Base-by-base conservation (phyloP, 2,797 vertebrate species). In the Morus bassanus region DNA sequence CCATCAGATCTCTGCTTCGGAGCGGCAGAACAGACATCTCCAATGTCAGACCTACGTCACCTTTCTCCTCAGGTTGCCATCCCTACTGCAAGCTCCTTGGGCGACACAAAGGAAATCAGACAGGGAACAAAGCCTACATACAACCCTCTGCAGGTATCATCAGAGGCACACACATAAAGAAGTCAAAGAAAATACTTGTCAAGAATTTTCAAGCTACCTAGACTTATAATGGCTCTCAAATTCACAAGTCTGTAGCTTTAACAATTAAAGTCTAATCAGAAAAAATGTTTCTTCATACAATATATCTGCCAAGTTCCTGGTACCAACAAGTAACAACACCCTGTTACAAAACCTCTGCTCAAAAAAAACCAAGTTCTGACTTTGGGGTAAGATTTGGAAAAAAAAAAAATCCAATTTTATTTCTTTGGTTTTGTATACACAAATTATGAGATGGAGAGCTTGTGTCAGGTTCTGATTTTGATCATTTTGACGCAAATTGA, bases 401-500 rank as follows among this genome's bases (percentile, higher is more conserved):
- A 10, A 56, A 57, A 53, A 79, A 75, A 30, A 24, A 45, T 18
- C 1, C 31, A 2, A 28, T 56, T 76, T 79, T 73, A 70, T 82
- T 84, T 85, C 59, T 63, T 76, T 67, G n/a, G 3, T 19, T 94
- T 67, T 69, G 13, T 67, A 60, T 18, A 23, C 24, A 74, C 83
- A 93, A 85, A 89, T 80, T 83, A 83, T 31, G 31, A 95, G 83
- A 93, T 50, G 4, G 27, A 92, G 28, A 79, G 22, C 5, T 56
- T 75, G 23, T 67, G 37, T 72, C 56, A 92, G 41, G 77, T 82
- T 80, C 51, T 83, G 72, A 95, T 77, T 94, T 91, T 89, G 41
- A 87, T 97, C 86, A 94, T 68, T 89, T 31, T 80, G 91, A 95
- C 88, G 22, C 41, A 95, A 95, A 95, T 94, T 86, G 41, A 86